Evolutionary conservation across 1,140 invertebrate species (phyloP).

Genomic region (Gryon sp.): DNA sequence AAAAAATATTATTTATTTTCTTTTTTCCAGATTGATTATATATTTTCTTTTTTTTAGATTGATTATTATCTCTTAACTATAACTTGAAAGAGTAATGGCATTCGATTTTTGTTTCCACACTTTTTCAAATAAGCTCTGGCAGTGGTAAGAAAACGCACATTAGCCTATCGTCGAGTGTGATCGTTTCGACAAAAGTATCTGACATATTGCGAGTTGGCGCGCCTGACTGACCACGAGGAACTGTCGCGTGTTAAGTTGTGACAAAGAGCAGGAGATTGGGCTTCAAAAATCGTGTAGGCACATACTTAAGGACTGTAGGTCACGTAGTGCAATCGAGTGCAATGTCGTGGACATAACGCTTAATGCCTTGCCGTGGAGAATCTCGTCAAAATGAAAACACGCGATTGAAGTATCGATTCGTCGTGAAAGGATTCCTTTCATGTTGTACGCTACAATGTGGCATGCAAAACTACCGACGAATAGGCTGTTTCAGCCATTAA

Average conservation of each 20-base stretch:
- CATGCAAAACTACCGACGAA: constrained; percentile 32
- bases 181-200: constrained; percentile 34
- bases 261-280: constrained; percentile 35
- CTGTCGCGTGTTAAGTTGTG: constrained; percentile 41
- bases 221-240: constrained; percentile 25
- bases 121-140: no score
- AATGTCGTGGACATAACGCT: constrained; percentile 61
- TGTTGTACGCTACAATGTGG: constrained; percentile 34
- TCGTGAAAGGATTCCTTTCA: constrained; percentile 55
- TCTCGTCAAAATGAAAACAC: constrained; percentile 59
- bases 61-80: no score
- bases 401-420: constrained; percentile 63
- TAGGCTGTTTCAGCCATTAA: neutral
- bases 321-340: constrained; percentile 55
- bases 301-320: constrained; percentile 57
- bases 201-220: constrained; percentile 27
- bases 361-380: constrained; percentile 39
- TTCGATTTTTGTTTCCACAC: constrained; percentile 11
- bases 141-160: constrained; percentile 19
- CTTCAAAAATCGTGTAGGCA: constrained; percentile 34
- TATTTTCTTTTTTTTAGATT: no score
- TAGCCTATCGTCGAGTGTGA: constrained; percentile 15
- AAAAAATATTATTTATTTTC: no score
- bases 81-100: no score
- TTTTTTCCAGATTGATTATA: no score